Evolutionary conservation across 2,888 invertebrate species (phyloP).

Genomic region (Octonoba sinensis): DNA sequence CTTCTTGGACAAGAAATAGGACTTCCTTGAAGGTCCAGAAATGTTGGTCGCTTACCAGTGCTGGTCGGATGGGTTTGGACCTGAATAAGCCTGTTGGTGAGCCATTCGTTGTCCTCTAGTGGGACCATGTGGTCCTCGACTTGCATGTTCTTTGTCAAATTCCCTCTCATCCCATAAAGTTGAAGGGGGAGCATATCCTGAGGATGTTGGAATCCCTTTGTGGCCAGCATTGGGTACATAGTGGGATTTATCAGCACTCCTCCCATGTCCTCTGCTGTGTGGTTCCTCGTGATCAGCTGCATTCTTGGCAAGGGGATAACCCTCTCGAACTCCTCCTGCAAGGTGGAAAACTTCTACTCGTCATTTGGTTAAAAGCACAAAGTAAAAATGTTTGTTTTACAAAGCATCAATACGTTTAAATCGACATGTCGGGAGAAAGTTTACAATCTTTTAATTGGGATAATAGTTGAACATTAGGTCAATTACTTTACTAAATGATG

Average conservation of each 20-base stretch:
- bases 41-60: conserved; percentile 60
- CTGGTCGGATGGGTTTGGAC: conserved; percentile 34
- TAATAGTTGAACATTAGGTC: no score
- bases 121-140: conserved; percentile 55
- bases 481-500: no score
- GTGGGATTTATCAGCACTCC: conserved; percentile 41
- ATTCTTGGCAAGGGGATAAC: conserved; percentile 34
- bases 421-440: no score
- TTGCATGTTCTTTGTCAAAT: conserved; percentile 28
- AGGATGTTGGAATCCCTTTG: conserved; percentile 21
- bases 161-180: conserved; percentile 50
- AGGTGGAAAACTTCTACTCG: conserved; percentile 18
- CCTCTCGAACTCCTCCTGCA: conserved; percentile 49
- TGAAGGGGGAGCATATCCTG: conserved; percentile 44
- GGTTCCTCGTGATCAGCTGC: conserved; percentile 28
- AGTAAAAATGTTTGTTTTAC: not conserved
- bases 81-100: conserved; percentile 43
- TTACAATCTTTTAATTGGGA: no score
- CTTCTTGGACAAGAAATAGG: conserved; percentile 15
- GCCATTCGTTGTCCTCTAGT: conserved; percentile 50
- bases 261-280: conserved; percentile 18
- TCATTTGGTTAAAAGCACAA: conserved; percentile 1
- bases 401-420: not conserved
- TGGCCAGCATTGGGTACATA: conserved; percentile 28
- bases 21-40: conserved; percentile 38